Base-by-base conservation (phyloP, 2,797 vertebrate genomes). In the Pangasius larnaudii region DNA sequence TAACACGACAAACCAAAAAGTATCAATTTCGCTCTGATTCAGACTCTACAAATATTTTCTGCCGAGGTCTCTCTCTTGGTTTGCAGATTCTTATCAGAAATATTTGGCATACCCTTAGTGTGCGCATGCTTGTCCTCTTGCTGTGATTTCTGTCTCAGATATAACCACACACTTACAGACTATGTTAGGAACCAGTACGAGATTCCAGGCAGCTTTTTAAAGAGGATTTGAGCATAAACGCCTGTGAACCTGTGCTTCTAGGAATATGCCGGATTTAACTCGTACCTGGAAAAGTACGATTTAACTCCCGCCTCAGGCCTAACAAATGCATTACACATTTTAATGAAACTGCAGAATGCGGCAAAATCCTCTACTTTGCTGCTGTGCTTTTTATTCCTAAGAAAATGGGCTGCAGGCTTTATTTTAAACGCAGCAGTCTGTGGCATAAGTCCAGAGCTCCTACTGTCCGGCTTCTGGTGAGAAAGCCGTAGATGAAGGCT, bases 101-200 rank as follows among this genome's bases (percentile, higher is more conserved):
- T 82, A 58, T 42, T 39, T 75, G 56, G 56, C 84, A 39, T 56
- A 39, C 56, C 56, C 46, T 42, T 24, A 0, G 84, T 56, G 53
- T 14, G 7, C 33, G 67, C 53, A 65, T 72, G 53, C 77, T 36
- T 86, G 67, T 63, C 27, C 67, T 39, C 42, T 22, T 13, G 67
- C 42, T 86, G 78, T 86, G 78, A 77, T 84, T 69, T n/a, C 18
- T 39, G 39, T 22, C 65, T 24, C n/a, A 14, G 67, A 86, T 63
- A 75, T 49, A 71, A 71, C 36, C n/a, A 2, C 22, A 65, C 8
- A 39, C 53, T 53, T 53, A 24, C 51, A 11, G 58, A 39, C n/a
- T 8, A 46, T 78, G 30, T 65, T 67, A 5, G 56, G 49, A 33
- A 30, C 30, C n/a, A 1, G n/a, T 39, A 46, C 8, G 46, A 56